phyloP scores from a whole-genome alignment of 2,113 vertebrate species.

The Orcinus orca region DNA sequence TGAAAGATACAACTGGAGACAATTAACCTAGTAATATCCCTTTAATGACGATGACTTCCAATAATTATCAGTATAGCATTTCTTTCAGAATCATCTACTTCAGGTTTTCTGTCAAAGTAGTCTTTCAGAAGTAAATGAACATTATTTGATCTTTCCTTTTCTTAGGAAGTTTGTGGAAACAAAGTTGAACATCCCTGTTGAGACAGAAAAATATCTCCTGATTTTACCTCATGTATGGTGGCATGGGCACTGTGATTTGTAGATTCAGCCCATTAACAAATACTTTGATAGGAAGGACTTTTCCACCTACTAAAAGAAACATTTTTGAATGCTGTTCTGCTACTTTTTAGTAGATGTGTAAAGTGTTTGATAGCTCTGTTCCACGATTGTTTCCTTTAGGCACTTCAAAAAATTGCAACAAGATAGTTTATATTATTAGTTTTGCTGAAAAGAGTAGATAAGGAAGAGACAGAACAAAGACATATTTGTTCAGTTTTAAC shows the following conservation, averaged over 20 bases:
- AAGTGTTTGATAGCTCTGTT: conserved; percentile 56
- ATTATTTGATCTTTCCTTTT: not conserved
- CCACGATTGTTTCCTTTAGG: conserved; percentile 51
- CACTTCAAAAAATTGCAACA: not conserved
- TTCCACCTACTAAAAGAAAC: conserved; percentile 41
- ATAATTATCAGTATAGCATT: not conserved
- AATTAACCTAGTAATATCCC: not conserved
- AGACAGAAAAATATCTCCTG: not conserved
- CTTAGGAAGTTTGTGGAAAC: not conserved
- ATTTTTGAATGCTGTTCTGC: conserved; percentile 39
- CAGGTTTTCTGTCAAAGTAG: not conserved
- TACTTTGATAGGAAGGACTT: conserved; percentile 45
- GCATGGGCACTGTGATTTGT: not conserved
- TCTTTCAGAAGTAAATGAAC: not conserved
- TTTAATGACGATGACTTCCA: not conserved
- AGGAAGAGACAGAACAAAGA: not conserved
- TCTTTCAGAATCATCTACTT: not conserved
- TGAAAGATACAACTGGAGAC: not conserved
- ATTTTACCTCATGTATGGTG: not conserved
- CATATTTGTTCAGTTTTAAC: not conserved
- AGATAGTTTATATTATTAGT: conserved; percentile 54
- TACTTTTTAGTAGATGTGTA: conserved; percentile 20
- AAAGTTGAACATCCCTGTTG: not conserved
- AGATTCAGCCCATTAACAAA: conserved; percentile 30
- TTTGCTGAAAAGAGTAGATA: conserved; percentile 37